Evolutionary conservation across 2,113 vertebrate genomes (phyloP), one percentile per base, ranked within the genome.

Genomic region (Ranitomeya variabilis): DNA sequence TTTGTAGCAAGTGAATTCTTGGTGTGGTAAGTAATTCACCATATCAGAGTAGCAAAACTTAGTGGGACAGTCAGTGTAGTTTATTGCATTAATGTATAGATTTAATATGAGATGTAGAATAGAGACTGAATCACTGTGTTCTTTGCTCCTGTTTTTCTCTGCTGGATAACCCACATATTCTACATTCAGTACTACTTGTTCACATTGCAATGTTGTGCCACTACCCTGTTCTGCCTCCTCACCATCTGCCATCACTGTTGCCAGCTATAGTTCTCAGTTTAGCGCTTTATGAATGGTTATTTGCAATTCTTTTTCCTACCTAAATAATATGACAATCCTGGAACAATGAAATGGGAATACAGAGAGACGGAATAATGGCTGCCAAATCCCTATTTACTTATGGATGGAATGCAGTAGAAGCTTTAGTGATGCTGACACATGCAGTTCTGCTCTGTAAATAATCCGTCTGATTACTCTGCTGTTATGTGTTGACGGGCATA

Each of bases 101-200:
- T 14, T 74, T 74, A 37, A 11, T 52, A 9, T 52, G 51, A 52
- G 51, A 55, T 4, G 16, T 21, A 52, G 74, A 21, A 19, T 2
- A 45, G 31, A 55, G 51, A 9, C 45, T 78, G 54, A 12, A n/a
- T 59, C 12, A 60, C 15, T 7, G 23, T 16, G 10, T 10, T 26
- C 14, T 59, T 9, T 59, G 3, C n/a, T 80, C 13, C 37, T 78
- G 19, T 52, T 26, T 80, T 80, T 60, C 1, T 60, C 15, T 59
- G 78, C 55, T 19, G 79, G 11, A 18, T 26, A 11, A 51, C 37
- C 74, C 74, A 77, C 74, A 77, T 5, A 52, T 11, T 78, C 23
- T 18, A 37, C 59, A 81, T 62, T 84, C 82, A 26, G 82, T 69
- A 84, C 82, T 84, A 11, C 51, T n/a, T 84, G 82, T 84, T 69